Evolutionary conservation across 1,140 invertebrate species (phyloP).

Genomic region (Cherax quadricarinatus): DNA sequence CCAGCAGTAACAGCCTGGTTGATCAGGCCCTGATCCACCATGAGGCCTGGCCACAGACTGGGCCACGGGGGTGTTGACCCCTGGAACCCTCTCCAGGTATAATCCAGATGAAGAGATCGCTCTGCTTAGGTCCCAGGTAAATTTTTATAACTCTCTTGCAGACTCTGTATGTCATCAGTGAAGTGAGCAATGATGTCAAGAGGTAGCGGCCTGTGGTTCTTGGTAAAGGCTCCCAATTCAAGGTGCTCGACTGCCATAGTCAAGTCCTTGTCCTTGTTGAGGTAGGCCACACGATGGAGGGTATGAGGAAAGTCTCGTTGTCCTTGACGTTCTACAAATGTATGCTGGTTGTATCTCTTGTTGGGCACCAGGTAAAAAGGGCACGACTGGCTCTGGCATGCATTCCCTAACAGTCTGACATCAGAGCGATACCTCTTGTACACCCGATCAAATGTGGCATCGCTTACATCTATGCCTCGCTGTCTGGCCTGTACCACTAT

Average conservation of each 20-base stretch:
- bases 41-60: no score
- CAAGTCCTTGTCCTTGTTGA: neutral
- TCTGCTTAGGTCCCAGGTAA: no score
- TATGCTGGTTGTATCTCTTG: constrained; percentile 29
- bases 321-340: neutral
- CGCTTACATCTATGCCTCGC: constrained; percentile 9
- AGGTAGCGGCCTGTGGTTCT: neutral
- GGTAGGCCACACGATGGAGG: neutral
- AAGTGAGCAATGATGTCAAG: neutral
- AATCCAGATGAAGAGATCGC: neutral
- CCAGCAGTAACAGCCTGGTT: no score
- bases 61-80: no score
- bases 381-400: constrained; percentile 18
- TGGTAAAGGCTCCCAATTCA: neutral
- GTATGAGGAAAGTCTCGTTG: neutral
- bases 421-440: constrained; percentile 21
- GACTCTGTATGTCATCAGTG: neutral
- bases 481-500: constrained; percentile 1
- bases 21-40: no score
- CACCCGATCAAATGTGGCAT: constrained; percentile 17
- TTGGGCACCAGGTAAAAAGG: constrained; percentile 26
- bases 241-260: neutral
- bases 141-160: neutral
- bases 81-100: no score
- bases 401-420: constrained; percentile 18